Conservation (phyloP, 1,140 invertebrate species). For the Calosoma granatense region DNA sequence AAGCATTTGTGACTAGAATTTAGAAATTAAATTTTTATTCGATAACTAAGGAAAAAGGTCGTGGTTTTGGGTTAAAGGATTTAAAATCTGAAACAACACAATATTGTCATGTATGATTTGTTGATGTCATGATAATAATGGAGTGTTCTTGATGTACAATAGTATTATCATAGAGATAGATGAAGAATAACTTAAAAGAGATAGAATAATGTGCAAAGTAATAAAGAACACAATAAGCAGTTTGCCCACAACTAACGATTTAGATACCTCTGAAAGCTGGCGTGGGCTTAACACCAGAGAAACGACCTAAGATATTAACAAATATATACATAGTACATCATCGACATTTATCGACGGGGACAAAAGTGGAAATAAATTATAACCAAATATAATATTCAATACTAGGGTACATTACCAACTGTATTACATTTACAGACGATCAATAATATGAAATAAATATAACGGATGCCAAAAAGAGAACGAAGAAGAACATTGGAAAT, state of each 20-base stretch:
- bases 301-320: slow-evolving; percentile 29
- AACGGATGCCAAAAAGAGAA: too few relatives aligned
- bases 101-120: slow-evolving; percentile 14
- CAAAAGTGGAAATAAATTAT: background rate
- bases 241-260: slow-evolving; percentile 4
- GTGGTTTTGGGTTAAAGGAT: slow-evolving; percentile 51
- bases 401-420: too few relatives aligned
- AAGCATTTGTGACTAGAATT: slow-evolving; percentile 43
- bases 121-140: slow-evolving; percentile 7
- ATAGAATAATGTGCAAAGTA: slow-evolving; percentile 15
- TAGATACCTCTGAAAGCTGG: slow-evolving; percentile 34
- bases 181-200: too few relatives aligned
- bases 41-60: slow-evolving; percentile 48
- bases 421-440: too few relatives aligned
- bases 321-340: background rate
- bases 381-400: too few relatives aligned
- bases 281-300: slow-evolving; percentile 28
- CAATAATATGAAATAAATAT: too few relatives aligned
- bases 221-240: slow-evolving; percentile 14
- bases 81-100: slow-evolving; percentile 49
- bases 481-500: too few relatives aligned
- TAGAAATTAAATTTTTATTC: slow-evolving; percentile 37
- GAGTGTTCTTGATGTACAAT: slow-evolving; percentile 19
- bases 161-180: too few relatives aligned
- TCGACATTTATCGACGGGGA: background rate